Base-by-base conservation (phyloP, 2,888 invertebrate genomes). In the Tethea ocularis region DNA sequence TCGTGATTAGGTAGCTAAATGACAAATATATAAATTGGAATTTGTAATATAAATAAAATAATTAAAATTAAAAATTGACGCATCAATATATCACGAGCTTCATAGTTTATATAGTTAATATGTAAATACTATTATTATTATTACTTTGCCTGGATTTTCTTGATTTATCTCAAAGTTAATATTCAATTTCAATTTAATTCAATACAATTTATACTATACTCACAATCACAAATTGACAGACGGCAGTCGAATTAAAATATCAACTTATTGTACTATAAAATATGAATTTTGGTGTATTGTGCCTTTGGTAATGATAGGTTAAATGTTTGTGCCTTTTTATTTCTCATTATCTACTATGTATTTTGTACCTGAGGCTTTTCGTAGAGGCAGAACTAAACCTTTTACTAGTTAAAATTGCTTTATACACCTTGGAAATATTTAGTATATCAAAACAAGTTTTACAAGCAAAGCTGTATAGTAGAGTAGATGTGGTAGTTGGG, bases 311-410 rank as follows among this genome's bases (percentile, higher is more conserved):
- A 84, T 59, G 72, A 82, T 89, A 89, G 84, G 80, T 87, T 87
- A 82, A 89, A 86, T 86, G 82, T 89, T 74, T 82, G 91, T 92
- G 91, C 91, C 91, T 91, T 91, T 91, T 88, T 77, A 81, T 89
- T 89, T 87, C 81, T 81, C 46, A 46, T 54, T 68, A 75, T 84
- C 77, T 69, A 74, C 77, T 83, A 66, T 83, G 74, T 86, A 84
- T 86, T 83, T 87, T 86, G 87, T 89, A 91, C 89, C 88, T 87
- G 86, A 86, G 64, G 80, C 80, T 82, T 85, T 79, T 75, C 63
- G 57, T 77, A 73, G 68, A 67, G 68, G 67, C 73, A 74, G 60
- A 61, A 56, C 58, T 68, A 36, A 56, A 33, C 63, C 65, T 71
- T 63, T 59, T 57, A 59, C 52, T 68, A 68, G 61, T 67, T 57